A percentile compares a stretch with the other conserved stretches of the same genome.
These are phyloP conservation scores for Sweltsa coloradensis DNA, from an alignment of 1,140 invertebrate genomes.

Conservation along the genomic window DNA sequence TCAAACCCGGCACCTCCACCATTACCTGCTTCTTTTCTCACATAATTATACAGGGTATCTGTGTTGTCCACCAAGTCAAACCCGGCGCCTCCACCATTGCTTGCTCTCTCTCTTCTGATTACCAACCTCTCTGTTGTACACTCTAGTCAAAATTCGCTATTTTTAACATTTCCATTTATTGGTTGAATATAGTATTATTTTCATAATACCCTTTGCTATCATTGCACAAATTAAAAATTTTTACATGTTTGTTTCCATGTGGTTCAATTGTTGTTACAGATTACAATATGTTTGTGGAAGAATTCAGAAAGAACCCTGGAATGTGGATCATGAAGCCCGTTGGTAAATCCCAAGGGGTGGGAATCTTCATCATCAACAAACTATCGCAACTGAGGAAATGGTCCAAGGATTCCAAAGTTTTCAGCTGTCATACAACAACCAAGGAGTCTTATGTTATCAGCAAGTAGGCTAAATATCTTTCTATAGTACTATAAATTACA, in stretches of 20 bases:
- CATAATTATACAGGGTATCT: too few species aligned
- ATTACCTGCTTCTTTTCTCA: too few species aligned
- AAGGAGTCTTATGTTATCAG: conserved; percentile 89
- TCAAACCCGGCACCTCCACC: too few species aligned
- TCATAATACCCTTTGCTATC: not conserved
- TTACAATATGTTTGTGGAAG: conserved; percentile 93
- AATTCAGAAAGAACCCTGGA: conserved; percentile 81
- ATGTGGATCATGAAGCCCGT: conserved; percentile 98
- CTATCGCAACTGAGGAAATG: conserved; percentile 78
- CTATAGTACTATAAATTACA: not conserved
- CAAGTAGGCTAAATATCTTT: conserved; percentile 29
- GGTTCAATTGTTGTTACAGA: conserved; percentile 32
- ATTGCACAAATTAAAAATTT: not conserved
- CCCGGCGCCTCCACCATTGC: too few species aligned
- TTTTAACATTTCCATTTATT: not conserved
- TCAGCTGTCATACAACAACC: conserved; percentile 66
- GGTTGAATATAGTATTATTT: not conserved
- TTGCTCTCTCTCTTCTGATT: too few species aligned
- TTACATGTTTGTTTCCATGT: not conserved
- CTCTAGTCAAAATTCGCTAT: too few species aligned
- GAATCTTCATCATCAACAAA: conserved; percentile 83
- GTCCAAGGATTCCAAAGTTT: conserved; percentile 68
- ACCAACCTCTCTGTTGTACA: too few species aligned
- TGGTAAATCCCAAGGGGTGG: conserved; percentile 78
- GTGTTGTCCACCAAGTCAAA: too few species aligned